Percentiles rank a stretch among this genome's conserved stretches.
Evolutionary conservation across 2,888 invertebrate species (phyloP).

Genomic region (Drosophila infuscata): DNA sequence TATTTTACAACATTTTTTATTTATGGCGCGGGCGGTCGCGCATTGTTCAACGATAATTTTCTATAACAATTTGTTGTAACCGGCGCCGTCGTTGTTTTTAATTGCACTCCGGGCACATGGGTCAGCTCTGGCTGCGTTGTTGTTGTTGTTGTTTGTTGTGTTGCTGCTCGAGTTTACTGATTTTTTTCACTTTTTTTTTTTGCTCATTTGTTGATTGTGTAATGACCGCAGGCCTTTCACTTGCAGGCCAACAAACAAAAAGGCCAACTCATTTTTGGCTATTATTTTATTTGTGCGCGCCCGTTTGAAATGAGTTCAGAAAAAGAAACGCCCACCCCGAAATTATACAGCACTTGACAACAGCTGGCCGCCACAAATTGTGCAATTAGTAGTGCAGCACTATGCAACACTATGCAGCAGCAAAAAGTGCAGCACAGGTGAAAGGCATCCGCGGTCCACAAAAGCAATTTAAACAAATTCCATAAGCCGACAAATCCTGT

Average conservation of each 20-base stretch:
- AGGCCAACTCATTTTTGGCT: constrained; percentile 68
- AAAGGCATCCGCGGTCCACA: constrained; percentile 43
- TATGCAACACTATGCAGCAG: constrained; percentile 21
- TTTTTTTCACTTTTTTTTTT: constrained; percentile 11
- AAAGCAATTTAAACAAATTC: constrained; percentile 47
- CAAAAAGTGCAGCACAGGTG: constrained; percentile 40
- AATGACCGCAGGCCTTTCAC: constrained; percentile 75
- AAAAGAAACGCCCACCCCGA: constrained; percentile 64
- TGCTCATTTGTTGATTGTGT: constrained; percentile 55
- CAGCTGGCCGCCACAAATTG: constrained; percentile 42
- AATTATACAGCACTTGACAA: constrained; percentile 68
- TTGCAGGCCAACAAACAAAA: constrained; percentile 58
- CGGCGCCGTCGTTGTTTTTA: constrained; percentile 64
- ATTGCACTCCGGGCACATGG: constrained; percentile 60
- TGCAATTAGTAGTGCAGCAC: constrained; percentile 71
- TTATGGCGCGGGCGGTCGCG: constrained; percentile 67
- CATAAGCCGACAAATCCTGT: constrained; percentile 59
- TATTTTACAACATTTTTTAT: not conserved
- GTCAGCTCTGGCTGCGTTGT: constrained; percentile 50
- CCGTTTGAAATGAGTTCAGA: constrained; percentile 71
- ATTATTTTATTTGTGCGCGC: constrained; percentile 65
- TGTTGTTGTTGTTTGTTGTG: constrained; percentile 22
- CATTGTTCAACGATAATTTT: constrained; percentile 65
- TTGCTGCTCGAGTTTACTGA: constrained; percentile 43
- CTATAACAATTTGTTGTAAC: constrained; percentile 75